Evolutionary conservation across 2,888 invertebrate species (phyloP), one percentile per base, ranked within the genome.

Genomic region (Nemapogon koenigi): DNA sequence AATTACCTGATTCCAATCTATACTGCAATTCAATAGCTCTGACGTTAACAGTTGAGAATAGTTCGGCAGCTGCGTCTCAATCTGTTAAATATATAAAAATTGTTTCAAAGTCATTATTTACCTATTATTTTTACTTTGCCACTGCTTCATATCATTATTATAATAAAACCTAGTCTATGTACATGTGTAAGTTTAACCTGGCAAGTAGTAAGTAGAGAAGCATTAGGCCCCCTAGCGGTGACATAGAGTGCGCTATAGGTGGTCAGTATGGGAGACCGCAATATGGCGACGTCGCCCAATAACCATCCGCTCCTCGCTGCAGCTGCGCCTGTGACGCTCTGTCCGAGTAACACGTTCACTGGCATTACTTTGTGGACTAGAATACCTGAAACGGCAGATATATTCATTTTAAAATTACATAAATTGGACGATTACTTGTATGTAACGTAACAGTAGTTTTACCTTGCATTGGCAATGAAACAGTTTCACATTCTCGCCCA

Each of bases 401-500:
- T n/a, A n/a, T 17, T 14, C n/a, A 33, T 4, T 32, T 8, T 27
- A 16, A 16, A 3, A 18, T 3, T 11, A 27, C 4, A 13, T n/a
- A 7, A 27, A 27, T 7, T 27, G n/a, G 6, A 31, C n/a, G n/a
- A n/a, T n/a, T n/a, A n/a, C n/a, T n/a, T n/a, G n/a, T n/a, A n/a
- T n/a, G n/a, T n/a, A n/a, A 31, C n/a, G n/a, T n/a, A n/a, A n/a
- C n/a, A n/a, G n/a, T n/a, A n/a, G n/a, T n/a, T 38, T 35, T 43
- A 70, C 84, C 85, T 62, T 81, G 83, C 36, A 86, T 66, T 0
- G 84, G 82, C 22, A 86, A 55, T 2, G 80, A 76, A 1, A 82
- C 69, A 15, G 69, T 81, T 25, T 82, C 76, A 43, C 81, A 81
- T 39, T 81, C 76, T 55, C 78, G 78, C 1, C 86, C 86, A 48